These are phyloP conservation scores for Scalopus aquaticus DNA, from an alignment of 2,113 vertebrate species.

Conservation along the genomic window DNA sequence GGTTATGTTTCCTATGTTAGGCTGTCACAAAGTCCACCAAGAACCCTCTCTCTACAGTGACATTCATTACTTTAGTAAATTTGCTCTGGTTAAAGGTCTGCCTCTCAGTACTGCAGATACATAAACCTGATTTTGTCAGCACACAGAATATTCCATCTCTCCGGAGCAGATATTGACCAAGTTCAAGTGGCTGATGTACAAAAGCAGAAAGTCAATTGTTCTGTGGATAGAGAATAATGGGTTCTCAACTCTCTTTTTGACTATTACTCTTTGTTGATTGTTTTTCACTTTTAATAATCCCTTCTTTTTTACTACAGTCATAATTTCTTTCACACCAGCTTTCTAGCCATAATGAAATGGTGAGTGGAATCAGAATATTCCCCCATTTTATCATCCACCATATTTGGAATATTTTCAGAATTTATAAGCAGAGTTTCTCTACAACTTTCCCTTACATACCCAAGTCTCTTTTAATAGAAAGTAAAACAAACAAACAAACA, in stretches of 20 bases:
- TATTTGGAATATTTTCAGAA: neutral
- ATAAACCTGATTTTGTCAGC: constrained; percentile 12
- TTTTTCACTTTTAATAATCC: constrained; percentile 35
- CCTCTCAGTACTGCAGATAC: neutral
- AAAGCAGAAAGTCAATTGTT: constrained; percentile 33
- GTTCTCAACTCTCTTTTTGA: constrained; percentile 14
- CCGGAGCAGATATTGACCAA: constrained; percentile 6
- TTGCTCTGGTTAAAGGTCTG: neutral
- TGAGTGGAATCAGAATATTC: neutral
- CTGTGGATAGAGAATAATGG: neutral
- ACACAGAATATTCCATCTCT: neutral
- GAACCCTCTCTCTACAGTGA: neutral
- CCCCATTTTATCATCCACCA: neutral
- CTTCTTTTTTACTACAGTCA: neutral
- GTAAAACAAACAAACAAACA: too few relatives aligned
- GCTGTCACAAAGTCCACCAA: neutral
- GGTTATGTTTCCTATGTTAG: neutral
- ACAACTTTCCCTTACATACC: neutral
- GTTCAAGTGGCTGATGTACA: neutral
- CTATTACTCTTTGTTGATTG: constrained; percentile 26
- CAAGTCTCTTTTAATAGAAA: neutral
- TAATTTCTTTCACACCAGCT: neutral
- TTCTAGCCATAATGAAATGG: neutral
- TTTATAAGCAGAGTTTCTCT: neutral
- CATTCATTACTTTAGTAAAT: constrained; percentile 36